Evolutionary conservation across 2,113 vertebrate genomes (phyloP).

Genomic region (Thamnaconus septentrionalis): DNA sequence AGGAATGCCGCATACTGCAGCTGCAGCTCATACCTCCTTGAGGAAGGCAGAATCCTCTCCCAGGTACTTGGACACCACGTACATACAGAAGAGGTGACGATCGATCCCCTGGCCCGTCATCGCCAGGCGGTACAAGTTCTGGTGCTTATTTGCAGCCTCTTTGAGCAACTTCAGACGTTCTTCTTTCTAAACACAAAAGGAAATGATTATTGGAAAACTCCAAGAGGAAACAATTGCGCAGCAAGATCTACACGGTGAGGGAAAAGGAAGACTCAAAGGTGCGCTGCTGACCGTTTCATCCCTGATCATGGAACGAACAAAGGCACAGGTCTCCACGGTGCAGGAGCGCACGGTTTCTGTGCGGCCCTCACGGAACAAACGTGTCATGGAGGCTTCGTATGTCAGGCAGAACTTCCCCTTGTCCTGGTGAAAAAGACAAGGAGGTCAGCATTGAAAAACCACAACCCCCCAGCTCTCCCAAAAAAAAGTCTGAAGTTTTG

Average conservation of each 20-base stretch:
- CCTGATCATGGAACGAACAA: conserved; percentile 86
- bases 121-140: conserved; percentile 86
- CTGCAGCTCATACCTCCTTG: conserved; percentile 81
- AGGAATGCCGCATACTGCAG: no score
- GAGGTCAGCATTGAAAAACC: background rate
- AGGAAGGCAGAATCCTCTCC: conserved; percentile 93
- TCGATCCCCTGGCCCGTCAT: conserved; percentile 94
- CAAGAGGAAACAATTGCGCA: background rate
- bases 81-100: conserved; percentile 97
- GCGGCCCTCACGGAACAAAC: conserved; percentile 94
- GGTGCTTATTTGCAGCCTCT: conserved; percentile 84
- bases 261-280: background rate
- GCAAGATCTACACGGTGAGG: background rate
- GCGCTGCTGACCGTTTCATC: conserved; percentile 75
- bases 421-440: conserved; percentile 75
- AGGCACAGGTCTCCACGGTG: conserved; percentile 82
- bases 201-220: background rate
- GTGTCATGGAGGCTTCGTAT: conserved; percentile 97
- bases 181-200: conserved; percentile 73
- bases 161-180: conserved; percentile 78
- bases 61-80: conserved; percentile 95
- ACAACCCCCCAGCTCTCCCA: background rate
- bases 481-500: background rate
- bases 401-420: conserved; percentile 95
- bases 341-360: conserved; percentile 97